A percentile compares a stretch with the other conserved stretches of the same genome.
These are phyloP conservation scores for Triops cancriformis DNA, from an alignment of 1,140 invertebrate genomes.

Conservation along the genomic window DNA sequence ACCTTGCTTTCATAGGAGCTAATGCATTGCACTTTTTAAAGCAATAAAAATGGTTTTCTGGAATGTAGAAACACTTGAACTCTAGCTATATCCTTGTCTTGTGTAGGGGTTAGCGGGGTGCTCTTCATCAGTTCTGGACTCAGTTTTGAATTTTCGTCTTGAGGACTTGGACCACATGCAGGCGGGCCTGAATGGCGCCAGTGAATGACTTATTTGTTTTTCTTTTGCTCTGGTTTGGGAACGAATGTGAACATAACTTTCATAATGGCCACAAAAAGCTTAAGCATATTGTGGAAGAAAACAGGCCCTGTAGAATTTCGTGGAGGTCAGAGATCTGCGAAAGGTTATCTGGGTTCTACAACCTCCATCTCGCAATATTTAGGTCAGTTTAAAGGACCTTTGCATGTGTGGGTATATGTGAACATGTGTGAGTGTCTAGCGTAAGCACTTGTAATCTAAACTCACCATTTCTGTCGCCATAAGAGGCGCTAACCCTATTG, in stretches of 20 bases:
- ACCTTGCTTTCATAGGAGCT: too few species aligned
- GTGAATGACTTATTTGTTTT: background rate
- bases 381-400: background rate
- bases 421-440: background rate
- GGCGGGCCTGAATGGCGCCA: conserved; percentile 2
- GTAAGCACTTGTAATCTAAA: background rate
- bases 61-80: too few species aligned
- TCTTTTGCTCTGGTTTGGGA: background rate
- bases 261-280: background rate
- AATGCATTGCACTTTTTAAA: too few species aligned
- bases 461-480: background rate
- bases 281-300: background rate
- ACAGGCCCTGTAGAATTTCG: background rate
- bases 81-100: too few species aligned
- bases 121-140: background rate
- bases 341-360: background rate
- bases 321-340: background rate
- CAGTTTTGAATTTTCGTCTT: background rate
- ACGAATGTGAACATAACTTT: background rate
- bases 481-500: background rate
- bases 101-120: background rate
- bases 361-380: conserved; percentile 9
- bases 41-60: too few species aligned
- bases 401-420: background rate
- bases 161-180: background rate